Conservation (phyloP, 2,797 vertebrate genomes). For the Clarias platycephalus region DNA sequence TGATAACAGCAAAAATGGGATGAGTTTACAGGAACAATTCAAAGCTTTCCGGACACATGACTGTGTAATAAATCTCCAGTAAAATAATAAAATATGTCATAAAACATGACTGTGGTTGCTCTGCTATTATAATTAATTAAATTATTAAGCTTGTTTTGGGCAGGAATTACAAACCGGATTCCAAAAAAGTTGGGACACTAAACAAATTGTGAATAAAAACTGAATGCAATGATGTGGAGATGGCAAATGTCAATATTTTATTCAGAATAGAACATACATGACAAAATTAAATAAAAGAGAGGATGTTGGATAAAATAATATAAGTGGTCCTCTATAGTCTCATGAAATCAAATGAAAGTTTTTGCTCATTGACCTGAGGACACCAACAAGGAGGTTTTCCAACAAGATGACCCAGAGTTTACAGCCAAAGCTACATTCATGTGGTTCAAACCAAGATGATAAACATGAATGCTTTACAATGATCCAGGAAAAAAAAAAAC, state of each 20-base stretch:
- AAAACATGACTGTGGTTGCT: neutral
- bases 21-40: neutral
- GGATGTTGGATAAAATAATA: neutral
- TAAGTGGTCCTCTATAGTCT: neutral
- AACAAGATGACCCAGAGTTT: neutral
- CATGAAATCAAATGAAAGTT: neutral
- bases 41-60: neutral
- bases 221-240: no score
- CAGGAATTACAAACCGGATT: no score
- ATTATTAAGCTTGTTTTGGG: neutral
- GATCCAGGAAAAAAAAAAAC: neutral
- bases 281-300: neutral
- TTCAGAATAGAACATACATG: no score
- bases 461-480: neutral
- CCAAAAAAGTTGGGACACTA: no score
- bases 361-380: neutral
- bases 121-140: neutral
- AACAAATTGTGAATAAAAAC: no score
- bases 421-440: neutral
- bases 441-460: neutral
- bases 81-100: neutral
- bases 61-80: neutral
- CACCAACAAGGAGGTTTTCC: neutral
- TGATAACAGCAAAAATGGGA: neutral
- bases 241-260: no score